Conservation (phyloP, 2,113 vertebrate genomes). For the Gobius niger region DNA sequence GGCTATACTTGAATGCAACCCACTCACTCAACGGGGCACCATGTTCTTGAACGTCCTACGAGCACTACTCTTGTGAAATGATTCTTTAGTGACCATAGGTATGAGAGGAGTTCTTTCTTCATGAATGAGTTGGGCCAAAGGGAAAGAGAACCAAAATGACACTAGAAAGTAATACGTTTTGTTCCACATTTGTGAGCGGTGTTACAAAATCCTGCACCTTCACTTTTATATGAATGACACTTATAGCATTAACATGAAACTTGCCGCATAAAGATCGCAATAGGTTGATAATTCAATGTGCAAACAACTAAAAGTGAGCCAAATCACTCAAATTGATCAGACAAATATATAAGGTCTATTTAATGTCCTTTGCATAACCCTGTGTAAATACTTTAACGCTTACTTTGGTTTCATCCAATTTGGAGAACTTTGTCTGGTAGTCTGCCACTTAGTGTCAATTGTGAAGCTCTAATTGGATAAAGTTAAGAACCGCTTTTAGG, state of each 20-base stretch:
- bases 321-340: not conserved
- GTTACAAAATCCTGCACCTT: not conserved
- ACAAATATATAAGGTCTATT: not conserved
- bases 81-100: conserved; percentile 16
- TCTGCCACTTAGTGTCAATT: conserved; percentile 7
- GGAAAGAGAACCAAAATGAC: conserved; percentile 15
- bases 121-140: conserved; percentile 15
- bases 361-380: not conserved
- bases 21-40: conserved; percentile 30
- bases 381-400: conserved; percentile 44
- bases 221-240: not conserved
- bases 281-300: not conserved
- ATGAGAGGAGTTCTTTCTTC: conserved; percentile 44
- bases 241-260: not conserved
- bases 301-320: not conserved
- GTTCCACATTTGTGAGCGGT: conserved; percentile 2
- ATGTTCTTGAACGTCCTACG: conserved; percentile 47
- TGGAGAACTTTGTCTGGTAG: conserved; percentile 9
- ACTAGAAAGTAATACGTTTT: conserved; percentile 13
- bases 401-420: conserved; percentile 56
- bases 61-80: conserved; percentile 34
- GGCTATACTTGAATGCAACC: conserved; percentile 52
- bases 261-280: not conserved
- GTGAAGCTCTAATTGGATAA: conserved; percentile 8
- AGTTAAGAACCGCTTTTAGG: conserved; percentile 11